Base-by-base conservation (phyloP, 2,797 vertebrate species). In the Eulemur albifrons region DNA sequence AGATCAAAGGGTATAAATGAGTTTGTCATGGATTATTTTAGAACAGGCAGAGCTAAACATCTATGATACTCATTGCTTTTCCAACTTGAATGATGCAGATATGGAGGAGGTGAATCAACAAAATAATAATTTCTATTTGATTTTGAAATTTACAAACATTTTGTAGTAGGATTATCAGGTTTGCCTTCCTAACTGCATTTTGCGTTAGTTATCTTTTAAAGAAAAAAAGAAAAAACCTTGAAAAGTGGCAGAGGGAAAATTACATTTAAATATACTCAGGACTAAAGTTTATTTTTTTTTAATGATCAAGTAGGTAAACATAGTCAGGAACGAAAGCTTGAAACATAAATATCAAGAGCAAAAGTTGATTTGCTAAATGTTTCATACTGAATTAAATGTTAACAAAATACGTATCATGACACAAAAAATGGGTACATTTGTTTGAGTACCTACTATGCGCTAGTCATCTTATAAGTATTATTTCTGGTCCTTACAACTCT, bases 1-100 rank as follows among this genome's bases (percentile, higher is more conserved):
- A 93, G 76, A 92, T 77, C 67, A 90, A 83, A 59, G 38, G 79
- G 54, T 43, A 65, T 79, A 94, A 65, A 92, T 69, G 35, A 88
- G 88, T 82, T 81, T 57, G 75, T 77, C 73, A 76, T 2, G 23
- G n/a, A 88, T 86, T 73, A 59, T 59, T 63, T 52, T 48, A 85
- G 50, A 20, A 30, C 4, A 73, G 21, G 25, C 38, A 76, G 61
- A 73, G 17, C 50, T 76, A 72, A 88, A 59, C 70, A 45, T 59
- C 43, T 86, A 7, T 48, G 38, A 79, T 38, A 61, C 18, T 57
- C 86, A 84, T 32, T 70, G 43, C 61, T 67, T 85, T 94, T 90
- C 61, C 70, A 88, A 72, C 38, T n/a, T 4, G 32, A 89, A 92
- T 35, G 75, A 80, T 70, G 27, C 10, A 79, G 52, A 70, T 73